Percentiles rank a stretch among this genome's conserved stretches.
Conservation (phyloP, 2,888 invertebrate genomes). For the Eupithecia inturbata region DNA sequence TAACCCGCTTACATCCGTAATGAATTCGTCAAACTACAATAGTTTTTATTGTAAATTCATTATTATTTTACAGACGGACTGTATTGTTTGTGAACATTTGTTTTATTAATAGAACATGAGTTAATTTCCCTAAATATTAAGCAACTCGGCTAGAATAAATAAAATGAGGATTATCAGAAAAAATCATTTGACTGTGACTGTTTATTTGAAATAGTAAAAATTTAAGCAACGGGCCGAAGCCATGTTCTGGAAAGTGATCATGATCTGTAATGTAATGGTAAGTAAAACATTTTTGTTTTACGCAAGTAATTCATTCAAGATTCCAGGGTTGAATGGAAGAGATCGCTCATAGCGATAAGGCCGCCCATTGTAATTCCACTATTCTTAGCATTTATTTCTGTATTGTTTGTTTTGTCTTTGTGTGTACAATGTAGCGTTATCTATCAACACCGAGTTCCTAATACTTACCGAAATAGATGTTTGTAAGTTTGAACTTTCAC, state of each 20-base stretch:
- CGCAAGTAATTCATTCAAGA: neutral
- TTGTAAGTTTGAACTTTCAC: too few relatives aligned
- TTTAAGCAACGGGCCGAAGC: neutral
- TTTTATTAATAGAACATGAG: neutral
- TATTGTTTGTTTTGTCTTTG: too few relatives aligned
- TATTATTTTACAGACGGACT: neutral
- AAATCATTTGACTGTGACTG: neutral
- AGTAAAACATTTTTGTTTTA: neutral
- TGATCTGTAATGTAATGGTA: constrained; percentile 47
- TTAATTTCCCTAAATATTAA: neutral
- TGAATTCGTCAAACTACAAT: too few relatives aligned
- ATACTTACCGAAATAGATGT: too few relatives aligned
- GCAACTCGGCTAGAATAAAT: neutral
- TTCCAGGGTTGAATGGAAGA: neutral
- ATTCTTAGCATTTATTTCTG: too few relatives aligned
- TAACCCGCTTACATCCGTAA: too few relatives aligned
- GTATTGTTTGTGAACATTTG: neutral
- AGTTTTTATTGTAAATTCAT: too few relatives aligned
- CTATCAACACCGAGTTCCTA: too few relatives aligned
- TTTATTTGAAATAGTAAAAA: neutral
- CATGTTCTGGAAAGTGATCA: too few relatives aligned
- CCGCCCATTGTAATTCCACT: neutral
- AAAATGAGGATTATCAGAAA: neutral
- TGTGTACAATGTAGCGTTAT: too few relatives aligned
- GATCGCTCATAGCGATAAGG: neutral